Base-by-base conservation (phyloP, 2,888 invertebrate genomes). In the Apotomis betuletana region DNA sequence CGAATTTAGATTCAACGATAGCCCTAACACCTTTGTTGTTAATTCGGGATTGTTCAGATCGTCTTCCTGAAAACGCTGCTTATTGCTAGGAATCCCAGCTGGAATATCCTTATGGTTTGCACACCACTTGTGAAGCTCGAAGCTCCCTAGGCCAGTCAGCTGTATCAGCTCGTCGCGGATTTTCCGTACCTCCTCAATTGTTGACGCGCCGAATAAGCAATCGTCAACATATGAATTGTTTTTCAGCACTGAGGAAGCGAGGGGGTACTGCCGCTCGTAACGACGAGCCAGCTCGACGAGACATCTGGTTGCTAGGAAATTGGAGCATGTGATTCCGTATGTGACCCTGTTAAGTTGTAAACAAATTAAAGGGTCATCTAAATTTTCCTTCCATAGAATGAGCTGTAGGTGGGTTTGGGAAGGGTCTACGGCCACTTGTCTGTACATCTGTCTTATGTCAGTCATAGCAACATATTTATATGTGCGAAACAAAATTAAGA, bases 391-490 rank as follows among this genome's bases (percentile, higher is more conserved):
- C 58, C 58, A 58, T 38, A 58, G 10, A n/a, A 58, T 58, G 10
- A 41, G 36, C 38, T 58, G 58, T 5, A 58, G 38, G n/a, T 58
- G 38, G n/a, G 58, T 38, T 41, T 58, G 58, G 12, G 58, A 58
- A 12, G 58, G 58, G 6, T 58, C 58, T 5, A 58, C 5, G 3
- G 10, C 5, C n/a, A 58, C 38, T n/a, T 58, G 58, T 5, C 58
- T 36, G 38, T 58, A 58, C 58, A 58, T 58, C n/a, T 58, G 38
- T n/a, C 10, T 58, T 3, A 58, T 41, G 38, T 58, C 58, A n/a
- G 58, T 58, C 58, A 58, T 58, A 12, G 58, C 58, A n/a, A 58
- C 58, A 58, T 58, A 58, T 58, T 58, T 58, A 38, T 58, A 58
- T 58, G 38, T 58, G 58, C 58, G 58, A 38, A 58, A 58, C n/a